Conservation (phyloP, 2,797 vertebrate species). For the Tragopan temminckii region DNA sequence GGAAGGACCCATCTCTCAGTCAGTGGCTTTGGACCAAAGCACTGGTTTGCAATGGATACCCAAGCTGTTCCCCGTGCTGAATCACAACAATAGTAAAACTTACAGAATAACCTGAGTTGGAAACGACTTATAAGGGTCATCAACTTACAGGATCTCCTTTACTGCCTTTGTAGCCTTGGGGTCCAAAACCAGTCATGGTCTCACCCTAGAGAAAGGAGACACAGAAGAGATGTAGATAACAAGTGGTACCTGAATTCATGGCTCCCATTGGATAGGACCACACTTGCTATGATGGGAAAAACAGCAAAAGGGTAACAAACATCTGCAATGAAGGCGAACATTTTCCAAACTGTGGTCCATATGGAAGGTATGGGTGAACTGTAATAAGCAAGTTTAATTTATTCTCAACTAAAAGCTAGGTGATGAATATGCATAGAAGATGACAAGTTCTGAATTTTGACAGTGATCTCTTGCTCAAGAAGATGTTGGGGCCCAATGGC, state of each 20-base stretch:
- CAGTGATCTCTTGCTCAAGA: background rate
- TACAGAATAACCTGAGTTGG: slow-evolving; percentile 81
- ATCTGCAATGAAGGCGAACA: background rate
- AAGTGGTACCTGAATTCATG: rapidly evolving
- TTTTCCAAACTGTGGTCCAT: background rate
- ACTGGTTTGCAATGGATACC: background rate
- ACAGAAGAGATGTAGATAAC: background rate
- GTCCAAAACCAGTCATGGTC: slow-evolving; percentile 83
- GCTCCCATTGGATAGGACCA: background rate
- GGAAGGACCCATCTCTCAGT: background rate
- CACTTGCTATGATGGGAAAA: background rate
- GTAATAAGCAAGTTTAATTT: background rate
- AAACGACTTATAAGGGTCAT: too few relatives aligned
- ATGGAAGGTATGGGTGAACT: rapidly evolving
- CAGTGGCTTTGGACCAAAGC: background rate
- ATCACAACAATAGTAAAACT: slow-evolving; percentile 19
- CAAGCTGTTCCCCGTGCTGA: background rate
- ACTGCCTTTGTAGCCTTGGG: slow-evolving; percentile 89
- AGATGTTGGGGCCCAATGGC: background rate
- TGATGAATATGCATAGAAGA: rapidly evolving
- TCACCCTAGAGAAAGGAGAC: slow-evolving; percentile 82
- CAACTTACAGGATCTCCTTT: slow-evolving; percentile 87
- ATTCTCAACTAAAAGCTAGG: background rate
- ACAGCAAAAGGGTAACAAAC: background rate
- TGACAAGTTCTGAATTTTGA: background rate